Conservation (phyloP, 2,888 invertebrate species). For the Dioctria linearis region DNA sequence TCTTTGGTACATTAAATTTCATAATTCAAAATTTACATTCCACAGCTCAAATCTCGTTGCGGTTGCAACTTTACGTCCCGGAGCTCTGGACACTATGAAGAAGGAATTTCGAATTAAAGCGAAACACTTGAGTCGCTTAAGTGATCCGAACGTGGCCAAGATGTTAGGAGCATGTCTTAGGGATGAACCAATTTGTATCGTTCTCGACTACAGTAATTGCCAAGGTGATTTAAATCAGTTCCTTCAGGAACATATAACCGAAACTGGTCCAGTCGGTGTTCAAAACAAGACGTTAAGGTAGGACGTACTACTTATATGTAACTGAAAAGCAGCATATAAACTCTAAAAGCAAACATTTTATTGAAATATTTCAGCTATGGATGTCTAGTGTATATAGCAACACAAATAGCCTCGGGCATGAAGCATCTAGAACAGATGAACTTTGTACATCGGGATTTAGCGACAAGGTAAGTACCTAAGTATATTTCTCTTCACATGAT, state of each 20-base stretch:
- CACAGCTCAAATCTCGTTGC: slow-evolving; percentile 76
- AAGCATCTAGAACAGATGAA: slow-evolving; percentile 89
- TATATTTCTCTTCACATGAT: background rate
- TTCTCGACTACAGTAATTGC: slow-evolving; percentile 78
- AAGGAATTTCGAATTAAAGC: slow-evolving; percentile 83
- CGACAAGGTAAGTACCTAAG: slow-evolving; percentile 78
- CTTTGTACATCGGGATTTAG: slow-evolving; percentile 89
- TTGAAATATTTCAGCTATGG: slow-evolving; percentile 76
- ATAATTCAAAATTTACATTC: slow-evolving; percentile 6
- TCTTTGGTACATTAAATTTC: background rate
- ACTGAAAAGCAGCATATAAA: slow-evolving; percentile 2
- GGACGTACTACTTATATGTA: slow-evolving; percentile 58
- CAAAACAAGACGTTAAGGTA: slow-evolving; percentile 82
- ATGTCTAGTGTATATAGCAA: slow-evolving; percentile 87
- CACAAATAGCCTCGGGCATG: slow-evolving; percentile 92
- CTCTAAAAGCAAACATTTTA: slow-evolving; percentile 42
- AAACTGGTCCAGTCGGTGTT: slow-evolving; percentile 77
- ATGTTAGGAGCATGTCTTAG: slow-evolving; percentile 82
- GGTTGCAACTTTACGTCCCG: slow-evolving; percentile 80
- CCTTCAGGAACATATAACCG: slow-evolving; percentile 84
- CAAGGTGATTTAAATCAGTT: slow-evolving; percentile 89
- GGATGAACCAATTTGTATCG: slow-evolving; percentile 82
- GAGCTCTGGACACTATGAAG: slow-evolving; percentile 75
- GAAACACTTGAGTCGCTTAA: slow-evolving; percentile 78
- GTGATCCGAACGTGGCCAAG: slow-evolving; percentile 81